A percentile compares a stretch with the other conserved stretches of the same genome.
These are phyloP conservation scores for Morone chrysops DNA, from an alignment of 2,113 vertebrate species.

Conservation along the genomic window DNA sequence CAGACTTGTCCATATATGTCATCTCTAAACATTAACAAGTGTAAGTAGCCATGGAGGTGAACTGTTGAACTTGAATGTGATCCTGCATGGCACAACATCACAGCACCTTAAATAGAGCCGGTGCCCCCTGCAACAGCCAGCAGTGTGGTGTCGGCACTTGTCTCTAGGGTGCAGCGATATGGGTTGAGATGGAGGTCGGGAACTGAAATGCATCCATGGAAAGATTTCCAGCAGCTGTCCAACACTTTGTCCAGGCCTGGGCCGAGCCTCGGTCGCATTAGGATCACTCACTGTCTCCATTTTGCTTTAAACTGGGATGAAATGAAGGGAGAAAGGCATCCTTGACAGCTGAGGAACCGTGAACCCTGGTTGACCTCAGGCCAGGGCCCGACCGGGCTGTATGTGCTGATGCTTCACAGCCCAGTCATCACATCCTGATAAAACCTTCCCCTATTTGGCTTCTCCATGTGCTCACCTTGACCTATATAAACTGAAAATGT, in stretches of 20 bases:
- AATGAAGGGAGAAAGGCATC: slow-evolving; percentile 75
- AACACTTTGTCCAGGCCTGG: slow-evolving; percentile 51
- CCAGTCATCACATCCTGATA: slow-evolving; percentile 40
- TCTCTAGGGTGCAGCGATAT: slow-evolving; percentile 74
- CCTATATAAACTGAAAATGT: neutral
- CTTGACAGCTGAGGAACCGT: slow-evolving; percentile 83
- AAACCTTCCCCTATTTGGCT: neutral
- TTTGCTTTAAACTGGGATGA: slow-evolving; percentile 76
- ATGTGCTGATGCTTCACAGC: slow-evolving; percentile 32
- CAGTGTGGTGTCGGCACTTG: slow-evolving; percentile 65
- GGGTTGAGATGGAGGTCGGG: slow-evolving; percentile 82
- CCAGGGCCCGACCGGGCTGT: slow-evolving; percentile 10
- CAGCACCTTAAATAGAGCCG: slow-evolving; percentile 74
- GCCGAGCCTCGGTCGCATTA: slow-evolving; percentile 57
- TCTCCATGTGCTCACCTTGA: slow-evolving; percentile 15
- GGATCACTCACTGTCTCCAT: slow-evolving; percentile 80
- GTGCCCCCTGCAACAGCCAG: slow-evolving; percentile 60
- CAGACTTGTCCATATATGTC: slow-evolving; percentile 67
- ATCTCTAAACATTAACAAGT: slow-evolving; percentile 68
- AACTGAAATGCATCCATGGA: slow-evolving; percentile 75
- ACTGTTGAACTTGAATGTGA: slow-evolving; percentile 86
- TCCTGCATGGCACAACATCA: slow-evolving; percentile 67
- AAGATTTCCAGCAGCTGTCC: slow-evolving; percentile 83
- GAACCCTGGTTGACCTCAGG: slow-evolving; percentile 80
- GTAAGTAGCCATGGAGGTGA: slow-evolving; percentile 68